Percentiles rank a stretch among this genome's conserved stretches.
phyloP scores from a whole-genome alignment of 2,888 invertebrate genomes.

The Lasius platythorax region DNA sequence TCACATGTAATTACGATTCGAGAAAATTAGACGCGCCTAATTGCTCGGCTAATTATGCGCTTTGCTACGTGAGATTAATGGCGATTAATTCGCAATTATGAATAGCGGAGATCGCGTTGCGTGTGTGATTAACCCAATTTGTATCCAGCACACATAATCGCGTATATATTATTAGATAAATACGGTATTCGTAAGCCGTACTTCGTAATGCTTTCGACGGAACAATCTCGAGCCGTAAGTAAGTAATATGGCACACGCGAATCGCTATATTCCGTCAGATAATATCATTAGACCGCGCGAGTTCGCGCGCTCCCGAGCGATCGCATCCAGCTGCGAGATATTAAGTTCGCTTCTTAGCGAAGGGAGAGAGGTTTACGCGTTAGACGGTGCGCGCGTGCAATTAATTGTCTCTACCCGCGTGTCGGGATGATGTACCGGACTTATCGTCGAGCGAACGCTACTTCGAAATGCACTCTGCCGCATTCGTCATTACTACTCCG shows the following conservation, averaged over 20 bases:
- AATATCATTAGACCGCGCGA: neutral
- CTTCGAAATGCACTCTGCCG: constrained; percentile 64
- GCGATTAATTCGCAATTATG: constrained; percentile 8
- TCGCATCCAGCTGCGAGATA: constrained; percentile 36
- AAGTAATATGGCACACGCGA: neutral
- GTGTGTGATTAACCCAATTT: constrained; percentile 14
- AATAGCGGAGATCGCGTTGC: neutral
- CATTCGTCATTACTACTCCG: constrained; percentile 60
- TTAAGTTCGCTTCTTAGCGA: constrained; percentile 27
- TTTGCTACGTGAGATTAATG: neutral
- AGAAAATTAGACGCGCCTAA: constrained; percentile 36
- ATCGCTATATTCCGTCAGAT: constrained; percentile 4
- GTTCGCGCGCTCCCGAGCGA: neutral
- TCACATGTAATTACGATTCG: neutral
- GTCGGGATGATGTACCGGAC: constrained; percentile 38
- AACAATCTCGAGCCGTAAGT: constrained; percentile 1
- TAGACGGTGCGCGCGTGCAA: constrained; percentile 36
- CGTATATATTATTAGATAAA: neutral
- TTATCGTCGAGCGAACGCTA: constrained; percentile 57
- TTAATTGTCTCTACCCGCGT: constrained; percentile 59
- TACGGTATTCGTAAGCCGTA: neutral
- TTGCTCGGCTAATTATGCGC: constrained; percentile 39
- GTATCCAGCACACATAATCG: neutral
- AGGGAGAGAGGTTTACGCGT: neutral
- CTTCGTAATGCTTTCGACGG: neutral